These are phyloP conservation scores for Lagenorhynchus albirostris DNA, from an alignment of 2,113 vertebrate species.

Conservation along the genomic window DNA sequence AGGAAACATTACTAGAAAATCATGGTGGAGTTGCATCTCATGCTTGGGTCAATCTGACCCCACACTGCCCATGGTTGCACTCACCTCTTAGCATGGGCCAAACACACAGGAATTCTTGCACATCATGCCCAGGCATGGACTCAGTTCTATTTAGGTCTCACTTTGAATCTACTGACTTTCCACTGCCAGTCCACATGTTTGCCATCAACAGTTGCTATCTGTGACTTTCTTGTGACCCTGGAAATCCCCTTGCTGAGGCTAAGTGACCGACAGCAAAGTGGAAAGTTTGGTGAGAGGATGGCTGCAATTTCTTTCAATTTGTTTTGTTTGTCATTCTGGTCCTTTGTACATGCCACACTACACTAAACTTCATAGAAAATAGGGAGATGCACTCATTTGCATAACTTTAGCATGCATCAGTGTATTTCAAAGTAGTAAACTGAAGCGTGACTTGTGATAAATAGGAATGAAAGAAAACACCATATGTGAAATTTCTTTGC, in stretches of 20 bases:
- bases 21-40: rapidly evolving
- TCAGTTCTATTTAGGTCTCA: neutral
- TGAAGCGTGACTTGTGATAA: neutral
- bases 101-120: neutral
- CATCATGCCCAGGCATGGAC: rapidly evolving
- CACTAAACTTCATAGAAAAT: neutral
- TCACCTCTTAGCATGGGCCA: rapidly evolving
- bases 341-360: neutral
- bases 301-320: neutral
- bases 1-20: neutral
- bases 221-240: neutral
- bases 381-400: neutral
- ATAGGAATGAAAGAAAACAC: neutral
- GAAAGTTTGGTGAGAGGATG: neutral
- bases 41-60: neutral
- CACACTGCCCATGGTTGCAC: rapidly evolving
- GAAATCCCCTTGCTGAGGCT: neutral
- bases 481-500: neutral
- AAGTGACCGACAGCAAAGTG: neutral
- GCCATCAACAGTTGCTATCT: neutral
- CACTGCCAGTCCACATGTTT: neutral
- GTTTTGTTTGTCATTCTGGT: neutral
- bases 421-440: neutral
- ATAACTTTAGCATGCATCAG: neutral
- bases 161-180: neutral